Conservation (phyloP, 2,113 vertebrate species). For the Laterallus jamaicensis region DNA sequence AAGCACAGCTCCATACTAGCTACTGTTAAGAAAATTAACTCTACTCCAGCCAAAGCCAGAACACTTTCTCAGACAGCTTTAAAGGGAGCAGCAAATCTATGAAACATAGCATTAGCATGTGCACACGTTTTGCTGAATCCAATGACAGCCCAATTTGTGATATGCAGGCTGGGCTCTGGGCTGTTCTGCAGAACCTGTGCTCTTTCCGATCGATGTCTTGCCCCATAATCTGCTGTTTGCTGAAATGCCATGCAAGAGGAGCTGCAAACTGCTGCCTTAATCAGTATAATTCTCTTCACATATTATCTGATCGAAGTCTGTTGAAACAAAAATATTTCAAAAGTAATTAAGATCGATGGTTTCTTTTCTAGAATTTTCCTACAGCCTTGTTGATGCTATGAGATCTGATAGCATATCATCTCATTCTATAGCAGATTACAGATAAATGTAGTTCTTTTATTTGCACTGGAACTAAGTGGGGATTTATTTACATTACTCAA, state of each 20-base stretch:
- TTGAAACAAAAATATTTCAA: not conserved
- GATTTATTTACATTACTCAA: not conserved
- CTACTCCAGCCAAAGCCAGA: too few relatives aligned
- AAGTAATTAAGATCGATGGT: not conserved
- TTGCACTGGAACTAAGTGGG: not conserved
- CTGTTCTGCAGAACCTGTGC: not conserved
- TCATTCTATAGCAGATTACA: not conserved
- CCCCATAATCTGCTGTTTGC: not conserved
- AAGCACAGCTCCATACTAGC: too few relatives aligned
- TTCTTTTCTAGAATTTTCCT: not conserved
- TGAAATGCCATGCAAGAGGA: not conserved
- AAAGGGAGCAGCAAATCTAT: not conserved
- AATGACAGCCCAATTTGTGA: not conserved
- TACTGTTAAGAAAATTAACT: too few relatives aligned
- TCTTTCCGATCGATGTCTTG: not conserved
- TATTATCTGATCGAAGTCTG: not conserved
- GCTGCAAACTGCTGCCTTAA: not conserved
- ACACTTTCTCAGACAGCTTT: not conserved
- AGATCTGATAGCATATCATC: not conserved
- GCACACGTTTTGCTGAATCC: not conserved
- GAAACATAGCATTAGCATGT: not conserved
- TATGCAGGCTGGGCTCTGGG: not conserved
- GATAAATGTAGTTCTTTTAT: not conserved
- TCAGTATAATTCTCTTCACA: not conserved
- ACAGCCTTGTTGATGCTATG: not conserved